Conservation (phyloP, 2,888 invertebrate genomes). For the Dasysyrphus tricinctus region DNA sequence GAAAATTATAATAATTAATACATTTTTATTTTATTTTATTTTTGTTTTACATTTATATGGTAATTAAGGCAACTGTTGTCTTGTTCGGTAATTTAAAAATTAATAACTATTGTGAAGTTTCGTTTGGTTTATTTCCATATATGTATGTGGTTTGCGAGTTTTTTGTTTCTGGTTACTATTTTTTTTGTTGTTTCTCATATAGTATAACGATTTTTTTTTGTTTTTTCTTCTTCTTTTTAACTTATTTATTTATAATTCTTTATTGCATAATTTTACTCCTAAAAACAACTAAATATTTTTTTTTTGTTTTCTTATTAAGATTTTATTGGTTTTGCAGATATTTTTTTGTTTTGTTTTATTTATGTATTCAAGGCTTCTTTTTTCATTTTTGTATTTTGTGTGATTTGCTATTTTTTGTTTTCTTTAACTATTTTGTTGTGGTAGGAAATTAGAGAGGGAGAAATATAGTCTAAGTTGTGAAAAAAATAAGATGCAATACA, state of each 20-base stretch:
- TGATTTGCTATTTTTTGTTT: slow-evolving; percentile 71
- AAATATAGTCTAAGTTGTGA: slow-evolving; percentile 15
- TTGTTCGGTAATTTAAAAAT: slow-evolving; percentile 76
- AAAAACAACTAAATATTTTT: slow-evolving; percentile 76
- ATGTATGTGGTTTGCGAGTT: slow-evolving; percentile 74
- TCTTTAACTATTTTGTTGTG: slow-evolving; percentile 65
- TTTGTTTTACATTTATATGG: slow-evolving; percentile 68
- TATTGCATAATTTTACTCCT: slow-evolving; percentile 73
- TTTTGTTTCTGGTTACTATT: slow-evolving; percentile 74
- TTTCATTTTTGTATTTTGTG: slow-evolving; percentile 74
- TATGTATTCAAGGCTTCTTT: slow-evolving; percentile 70
- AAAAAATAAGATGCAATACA: slow-evolving; percentile 9
- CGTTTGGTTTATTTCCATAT: slow-evolving; percentile 75
- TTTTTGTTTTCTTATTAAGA: slow-evolving; percentile 46
- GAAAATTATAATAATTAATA: slow-evolving; percentile 71
- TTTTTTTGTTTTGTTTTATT: slow-evolving; percentile 57
- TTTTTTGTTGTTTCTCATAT: slow-evolving; percentile 61
- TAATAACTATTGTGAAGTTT: slow-evolving; percentile 74
- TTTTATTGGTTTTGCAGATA: slow-evolving; percentile 72
- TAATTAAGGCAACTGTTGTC: slow-evolving; percentile 76
- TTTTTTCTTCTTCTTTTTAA: slow-evolving; percentile 41
- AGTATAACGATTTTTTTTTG: slow-evolving; percentile 74
- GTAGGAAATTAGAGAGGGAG: slow-evolving; percentile 55
- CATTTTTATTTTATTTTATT: slow-evolving; percentile 35
- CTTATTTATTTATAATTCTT: slow-evolving; percentile 60